Percentiles rank a stretch among this genome's conserved stretches.
These are phyloP conservation scores for Condylura cristata DNA, from an alignment of 2,113 vertebrate genomes.

Conservation along the genomic window DNA sequence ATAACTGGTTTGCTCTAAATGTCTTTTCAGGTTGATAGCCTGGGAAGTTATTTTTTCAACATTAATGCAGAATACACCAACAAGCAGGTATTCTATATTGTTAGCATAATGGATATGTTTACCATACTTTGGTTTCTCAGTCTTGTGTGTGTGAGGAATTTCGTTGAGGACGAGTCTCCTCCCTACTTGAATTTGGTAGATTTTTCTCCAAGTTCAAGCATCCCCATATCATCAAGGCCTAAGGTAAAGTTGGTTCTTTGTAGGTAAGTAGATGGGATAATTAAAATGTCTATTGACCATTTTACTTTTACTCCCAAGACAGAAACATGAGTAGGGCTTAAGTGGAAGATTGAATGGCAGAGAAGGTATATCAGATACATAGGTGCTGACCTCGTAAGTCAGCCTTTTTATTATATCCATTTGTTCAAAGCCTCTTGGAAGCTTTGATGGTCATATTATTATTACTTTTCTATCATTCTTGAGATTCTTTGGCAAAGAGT, in stretches of 20 bases:
- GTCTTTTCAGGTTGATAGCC: background rate
- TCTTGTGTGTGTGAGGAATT: background rate
- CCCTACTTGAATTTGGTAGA: background rate
- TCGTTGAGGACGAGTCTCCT: background rate
- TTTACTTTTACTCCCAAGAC: background rate
- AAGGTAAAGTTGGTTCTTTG: background rate
- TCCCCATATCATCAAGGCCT: background rate
- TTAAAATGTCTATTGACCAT: background rate
- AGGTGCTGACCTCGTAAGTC: background rate
- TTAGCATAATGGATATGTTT: background rate
- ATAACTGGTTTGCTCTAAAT: background rate
- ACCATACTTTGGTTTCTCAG: background rate
- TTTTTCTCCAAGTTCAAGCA: background rate
- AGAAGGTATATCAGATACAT: background rate
- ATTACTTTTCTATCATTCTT: background rate
- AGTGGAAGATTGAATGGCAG: background rate
- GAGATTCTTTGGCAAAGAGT: background rate
- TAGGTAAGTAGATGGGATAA: constrained; percentile 8
- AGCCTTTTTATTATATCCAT: background rate
- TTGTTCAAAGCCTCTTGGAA: background rate
- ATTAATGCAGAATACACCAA: background rate
- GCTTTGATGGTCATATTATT: background rate
- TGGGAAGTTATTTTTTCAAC: background rate
- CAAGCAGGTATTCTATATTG: background rate
- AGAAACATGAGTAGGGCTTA: background rate